Conservation (phyloP, 92 coral and sea anemone genomes). For the Paramuricea clavata region DNA sequence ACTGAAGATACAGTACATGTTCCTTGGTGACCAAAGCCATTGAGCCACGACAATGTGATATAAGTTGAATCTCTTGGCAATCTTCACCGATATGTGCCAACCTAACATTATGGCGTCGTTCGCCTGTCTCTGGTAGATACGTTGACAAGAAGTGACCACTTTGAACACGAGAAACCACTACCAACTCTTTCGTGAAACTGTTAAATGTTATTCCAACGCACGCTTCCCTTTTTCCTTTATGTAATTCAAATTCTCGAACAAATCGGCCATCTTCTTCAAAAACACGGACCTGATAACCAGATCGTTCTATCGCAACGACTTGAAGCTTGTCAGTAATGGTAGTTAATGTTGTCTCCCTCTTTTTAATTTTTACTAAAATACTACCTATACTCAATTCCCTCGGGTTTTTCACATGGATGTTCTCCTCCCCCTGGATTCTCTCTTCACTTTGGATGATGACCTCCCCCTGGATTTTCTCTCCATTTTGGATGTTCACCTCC, state of each 20-base stretch:
- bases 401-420: not conserved
- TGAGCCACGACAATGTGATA: not conserved
- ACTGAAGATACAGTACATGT: not conserved
- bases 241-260: constrained; percentile 7
- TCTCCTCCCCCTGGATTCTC: not conserved
- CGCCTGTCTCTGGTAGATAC: not conserved
- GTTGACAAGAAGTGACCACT: not conserved
- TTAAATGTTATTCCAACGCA: not conserved
- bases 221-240: not conserved
- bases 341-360: not conserved
- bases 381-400: not conserved
- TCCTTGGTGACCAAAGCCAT: not conserved
- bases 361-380: not conserved
- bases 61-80: not conserved
- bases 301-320: not conserved
- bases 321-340: not conserved
- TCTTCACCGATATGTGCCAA: not conserved
- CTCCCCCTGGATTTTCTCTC: no score
- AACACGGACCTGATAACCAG: not conserved
- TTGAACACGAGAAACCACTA: not conserved
- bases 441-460: not conserved
- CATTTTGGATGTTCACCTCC: not conserved
- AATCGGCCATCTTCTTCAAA: not conserved
- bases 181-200: not conserved
- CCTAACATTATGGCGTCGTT: not conserved